Evolutionary conservation across 1,140 invertebrate genomes (phyloP), one percentile per base, ranked within the genome.

Genomic region (Bombyx mandarina): DNA sequence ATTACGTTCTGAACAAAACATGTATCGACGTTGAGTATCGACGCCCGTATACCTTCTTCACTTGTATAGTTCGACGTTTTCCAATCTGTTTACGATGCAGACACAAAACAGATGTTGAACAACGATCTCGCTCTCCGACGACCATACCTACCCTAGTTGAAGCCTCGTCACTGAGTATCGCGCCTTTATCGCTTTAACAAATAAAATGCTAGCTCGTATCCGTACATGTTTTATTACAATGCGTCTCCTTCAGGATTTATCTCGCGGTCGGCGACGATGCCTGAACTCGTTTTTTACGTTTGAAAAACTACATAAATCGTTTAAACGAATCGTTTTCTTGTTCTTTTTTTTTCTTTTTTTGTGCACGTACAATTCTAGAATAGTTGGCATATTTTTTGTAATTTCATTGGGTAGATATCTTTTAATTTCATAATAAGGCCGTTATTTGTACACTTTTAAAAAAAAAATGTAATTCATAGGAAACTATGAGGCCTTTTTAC

Each of bases 191-290:
- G 74, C 82, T 77, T 83, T 77, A 74, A 75, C 77, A 84, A 86
- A 86, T 86, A 86, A 86, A 86, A 83, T 77, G 79, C 77, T 77
- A 73, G 73, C 71, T 68, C 62, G 57, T 66, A 69, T 70, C 75
- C 75, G 79, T 79, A 77, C 82, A 81, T 82, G 81, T 83, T 86
- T 86, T 84, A 86, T 86, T 86, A 84, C 74, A 69, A 64, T 67
- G 65, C 70, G 73, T 73, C 77, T 72, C 71, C 75, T 77, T 69
- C 72, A 72, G 80, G 75, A 80, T 82, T 85, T 82, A 85, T 85
- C 79, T 85, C 75, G 66, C 68, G 71, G 73, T 67, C 69, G 71
- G 62, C 45, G 56, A 58, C 70, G 63, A 68, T 66, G 59, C 62
- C 69, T 69, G 61, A 73, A 71, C 67, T 68, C 60, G 54, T 74